Evolutionary conservation across 2,888 invertebrate genomes (phyloP).

Genomic region (Hermodice carunculata): DNA sequence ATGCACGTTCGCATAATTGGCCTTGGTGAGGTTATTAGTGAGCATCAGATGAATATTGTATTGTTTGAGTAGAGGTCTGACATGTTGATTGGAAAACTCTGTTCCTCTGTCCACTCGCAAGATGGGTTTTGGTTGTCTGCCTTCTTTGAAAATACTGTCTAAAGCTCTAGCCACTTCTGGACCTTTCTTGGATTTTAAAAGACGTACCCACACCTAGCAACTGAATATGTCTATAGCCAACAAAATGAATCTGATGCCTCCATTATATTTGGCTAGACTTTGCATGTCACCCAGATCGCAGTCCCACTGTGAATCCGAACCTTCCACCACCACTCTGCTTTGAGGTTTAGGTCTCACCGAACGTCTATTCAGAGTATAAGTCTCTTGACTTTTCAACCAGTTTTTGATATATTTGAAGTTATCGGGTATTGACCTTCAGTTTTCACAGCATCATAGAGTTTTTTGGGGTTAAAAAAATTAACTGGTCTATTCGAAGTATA

Average conservation of each 20-base stretch:
- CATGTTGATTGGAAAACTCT: not conserved
- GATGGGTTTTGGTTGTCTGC: not conserved
- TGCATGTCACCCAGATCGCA: not conserved
- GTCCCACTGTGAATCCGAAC: constrained; percentile 4
- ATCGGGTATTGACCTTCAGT: too few relatives aligned
- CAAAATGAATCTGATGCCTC: constrained; percentile 1
- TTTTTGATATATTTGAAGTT: too few relatives aligned
- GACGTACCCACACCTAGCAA: constrained; percentile 1
- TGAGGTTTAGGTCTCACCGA: not conserved
- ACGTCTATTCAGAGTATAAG: constrained; percentile 3
- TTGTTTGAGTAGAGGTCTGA: not conserved
- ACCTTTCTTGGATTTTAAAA: not conserved
- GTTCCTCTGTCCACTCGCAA: not conserved
- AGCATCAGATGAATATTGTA: not conserved
- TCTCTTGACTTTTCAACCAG: too few relatives aligned
- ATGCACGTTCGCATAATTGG: not conserved
- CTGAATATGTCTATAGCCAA: constrained; percentile 1
- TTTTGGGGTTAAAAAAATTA: too few relatives aligned
- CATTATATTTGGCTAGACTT: not conserved
- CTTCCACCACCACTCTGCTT: not conserved
- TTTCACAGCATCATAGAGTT: too few relatives aligned
- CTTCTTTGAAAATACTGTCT: constrained; percentile 1
- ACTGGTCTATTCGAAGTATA: too few relatives aligned
- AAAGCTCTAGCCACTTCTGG: constrained; percentile 1
- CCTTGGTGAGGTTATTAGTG: not conserved